Evolutionary conservation across 2,113 vertebrate genomes (phyloP).

Genomic region (Perca schrenkii): DNA sequence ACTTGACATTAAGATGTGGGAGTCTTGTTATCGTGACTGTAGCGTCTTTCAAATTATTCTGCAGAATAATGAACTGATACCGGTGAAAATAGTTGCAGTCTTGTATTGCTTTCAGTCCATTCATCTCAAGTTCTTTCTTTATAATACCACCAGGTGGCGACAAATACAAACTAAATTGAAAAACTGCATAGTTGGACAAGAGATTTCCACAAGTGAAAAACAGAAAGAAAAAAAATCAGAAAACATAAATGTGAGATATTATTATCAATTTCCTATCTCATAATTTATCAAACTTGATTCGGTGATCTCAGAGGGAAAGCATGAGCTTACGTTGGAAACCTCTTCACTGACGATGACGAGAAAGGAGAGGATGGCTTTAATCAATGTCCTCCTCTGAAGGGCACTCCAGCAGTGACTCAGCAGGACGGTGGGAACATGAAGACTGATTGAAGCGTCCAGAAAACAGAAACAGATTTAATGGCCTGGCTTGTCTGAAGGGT

Average conservation of each 20-base stretch:
- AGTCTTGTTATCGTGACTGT: not conserved
- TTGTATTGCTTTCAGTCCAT: not conserved
- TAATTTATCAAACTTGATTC: not conserved
- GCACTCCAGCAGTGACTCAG: constrained; percentile 13
- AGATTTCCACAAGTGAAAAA: not conserved
- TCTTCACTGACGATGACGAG: not conserved
- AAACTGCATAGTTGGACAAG: not conserved
- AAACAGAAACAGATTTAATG: constrained; percentile 10
- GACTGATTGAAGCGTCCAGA: constrained; percentile 13
- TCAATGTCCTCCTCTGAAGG: not conserved
- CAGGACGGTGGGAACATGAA: not conserved
- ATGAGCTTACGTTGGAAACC: not conserved
- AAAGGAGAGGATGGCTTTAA: not conserved
- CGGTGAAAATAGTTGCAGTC: not conserved
- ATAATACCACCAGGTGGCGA: constrained; percentile 17
- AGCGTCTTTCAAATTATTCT: not conserved
- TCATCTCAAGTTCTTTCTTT: not conserved
- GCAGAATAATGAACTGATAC: too few species aligned
- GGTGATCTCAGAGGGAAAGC: not conserved
- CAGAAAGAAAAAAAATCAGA: not conserved
- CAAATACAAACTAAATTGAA: not conserved
- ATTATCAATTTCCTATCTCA: not conserved
- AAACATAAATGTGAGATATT: too few species aligned
- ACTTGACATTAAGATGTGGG: too few species aligned
- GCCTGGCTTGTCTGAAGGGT: not conserved